Evolutionary conservation across 2,113 vertebrate species (phyloP).

Genomic region (Bos javanicus): DNA sequence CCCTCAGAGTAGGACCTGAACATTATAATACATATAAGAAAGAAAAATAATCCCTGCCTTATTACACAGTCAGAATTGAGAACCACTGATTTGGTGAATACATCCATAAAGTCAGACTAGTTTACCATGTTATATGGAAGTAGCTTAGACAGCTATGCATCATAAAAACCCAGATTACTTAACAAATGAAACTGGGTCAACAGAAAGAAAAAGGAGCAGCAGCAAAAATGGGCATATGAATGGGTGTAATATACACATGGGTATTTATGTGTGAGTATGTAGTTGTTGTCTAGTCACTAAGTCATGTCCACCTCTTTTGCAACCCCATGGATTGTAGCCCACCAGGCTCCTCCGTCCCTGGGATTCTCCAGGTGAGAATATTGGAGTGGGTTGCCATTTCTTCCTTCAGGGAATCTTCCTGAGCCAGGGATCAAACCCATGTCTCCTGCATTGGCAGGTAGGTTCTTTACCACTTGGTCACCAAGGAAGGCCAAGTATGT

Average conservation of each 20-base stretch:
- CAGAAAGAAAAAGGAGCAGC: not conserved
- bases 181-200: not conserved
- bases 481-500: not conserved
- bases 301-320: not conserved
- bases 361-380: not conserved
- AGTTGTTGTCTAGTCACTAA: not conserved
- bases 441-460: not conserved
- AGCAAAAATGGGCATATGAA: not conserved
- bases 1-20: not conserved
- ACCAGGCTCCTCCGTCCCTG: not conserved
- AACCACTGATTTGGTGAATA: not conserved
- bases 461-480: not conserved
- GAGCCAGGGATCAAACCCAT: not conserved
- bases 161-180: not conserved
- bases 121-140: not conserved
- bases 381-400: not conserved
- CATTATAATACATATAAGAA: not conserved
- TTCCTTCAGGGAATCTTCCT: not conserved
- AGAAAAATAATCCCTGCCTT: not conserved
- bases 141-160: not conserved
- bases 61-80: not conserved
- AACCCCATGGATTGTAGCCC: not conserved
- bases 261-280: not conserved
- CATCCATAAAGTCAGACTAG: not conserved
- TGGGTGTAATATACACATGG: not conserved